Conservation (phyloP, 2,888 invertebrate species). For the Cryptocheilus praepositus region DNA sequence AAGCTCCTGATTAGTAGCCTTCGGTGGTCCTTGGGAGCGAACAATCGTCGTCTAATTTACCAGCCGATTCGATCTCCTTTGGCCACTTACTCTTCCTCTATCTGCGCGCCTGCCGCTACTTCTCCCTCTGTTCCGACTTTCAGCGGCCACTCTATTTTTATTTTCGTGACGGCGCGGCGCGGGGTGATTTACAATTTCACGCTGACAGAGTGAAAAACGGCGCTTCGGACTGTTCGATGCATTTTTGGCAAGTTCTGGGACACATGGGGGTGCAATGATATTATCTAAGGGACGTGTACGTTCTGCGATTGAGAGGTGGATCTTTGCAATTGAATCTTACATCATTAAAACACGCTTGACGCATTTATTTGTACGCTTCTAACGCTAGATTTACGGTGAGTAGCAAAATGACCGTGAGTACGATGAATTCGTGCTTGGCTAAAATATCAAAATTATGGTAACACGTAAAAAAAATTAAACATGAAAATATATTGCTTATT, state of each 20-base stretch:
- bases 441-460: too few species aligned
- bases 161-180: slow-evolving; percentile 30
- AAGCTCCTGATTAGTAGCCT: slow-evolving; percentile 63
- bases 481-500: too few species aligned
- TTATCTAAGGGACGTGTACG: too few species aligned
- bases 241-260: neutral
- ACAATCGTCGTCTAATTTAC: slow-evolving; percentile 60
- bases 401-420: too few species aligned
- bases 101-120: slow-evolving; percentile 18
- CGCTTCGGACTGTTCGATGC: neutral
- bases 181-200: neutral
- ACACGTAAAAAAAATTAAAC: too few species aligned
- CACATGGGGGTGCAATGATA: too few species aligned
- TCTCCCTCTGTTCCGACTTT: neutral
- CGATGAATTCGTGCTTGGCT: too few species aligned
- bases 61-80: slow-evolving; percentile 46
- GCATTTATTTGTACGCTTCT: too few species aligned
- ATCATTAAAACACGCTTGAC: too few species aligned
- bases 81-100: slow-evolving; percentile 27
- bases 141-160: slow-evolving; percentile 20
- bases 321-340: too few species aligned
- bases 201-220: slow-evolving; percentile 8
- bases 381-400: too few species aligned
- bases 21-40: slow-evolving; percentile 41
- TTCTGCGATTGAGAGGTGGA: too few species aligned